A percentile compares a stretch with the other conserved stretches of the same genome.
Conservation (phyloP, 2,113 vertebrate species). For the Nycticorax nycticorax region DNA sequence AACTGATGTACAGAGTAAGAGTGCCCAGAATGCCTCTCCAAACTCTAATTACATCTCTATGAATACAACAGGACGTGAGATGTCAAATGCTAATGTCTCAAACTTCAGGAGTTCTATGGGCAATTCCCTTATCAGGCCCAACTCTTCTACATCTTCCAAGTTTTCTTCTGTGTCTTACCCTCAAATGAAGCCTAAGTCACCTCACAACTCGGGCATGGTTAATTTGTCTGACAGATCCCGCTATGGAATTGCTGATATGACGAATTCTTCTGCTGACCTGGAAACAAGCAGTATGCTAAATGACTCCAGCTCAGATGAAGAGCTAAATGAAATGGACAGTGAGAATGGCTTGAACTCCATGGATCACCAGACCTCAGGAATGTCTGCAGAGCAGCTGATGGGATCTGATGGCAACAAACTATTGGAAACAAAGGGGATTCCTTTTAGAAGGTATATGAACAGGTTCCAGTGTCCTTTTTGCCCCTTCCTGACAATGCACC, state of each 20-base stretch:
- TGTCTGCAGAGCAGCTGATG: conserved; percentile 90
- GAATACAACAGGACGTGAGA: conserved; percentile 78
- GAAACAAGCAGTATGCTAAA: conserved; percentile 85
- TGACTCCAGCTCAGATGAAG: conserved; percentile 94
- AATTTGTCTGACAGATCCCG: conserved; percentile 88
- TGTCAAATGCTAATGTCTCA: conserved; percentile 74
- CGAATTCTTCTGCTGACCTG: conserved; percentile 81
- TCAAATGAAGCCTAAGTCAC: conserved; percentile 86
- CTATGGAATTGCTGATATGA: conserved; percentile 82
- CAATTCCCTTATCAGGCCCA: conserved; percentile 76
- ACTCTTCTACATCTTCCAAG: conserved; percentile 76
- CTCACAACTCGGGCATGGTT: conserved; percentile 85
- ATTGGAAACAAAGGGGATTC: conserved; percentile 95
- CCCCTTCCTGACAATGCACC: conserved; percentile 95
- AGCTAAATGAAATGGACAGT: conserved; percentile 89
- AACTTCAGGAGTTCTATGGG: conserved; percentile 72
- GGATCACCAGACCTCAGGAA: conserved; percentile 83
- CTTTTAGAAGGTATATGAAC: conserved; percentile 94
- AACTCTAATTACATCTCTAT: conserved; percentile 79
- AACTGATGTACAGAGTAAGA: conserved; percentile 80
- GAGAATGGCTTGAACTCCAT: conserved; percentile 86
- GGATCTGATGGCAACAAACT: conserved; percentile 93
- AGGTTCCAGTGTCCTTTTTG: conserved; percentile 98
- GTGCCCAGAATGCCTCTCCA: conserved; percentile 77
- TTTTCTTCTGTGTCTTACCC: conserved; percentile 85